Base-by-base conservation (phyloP, 2,797 vertebrate species). In the Florisuga fusca region DNA sequence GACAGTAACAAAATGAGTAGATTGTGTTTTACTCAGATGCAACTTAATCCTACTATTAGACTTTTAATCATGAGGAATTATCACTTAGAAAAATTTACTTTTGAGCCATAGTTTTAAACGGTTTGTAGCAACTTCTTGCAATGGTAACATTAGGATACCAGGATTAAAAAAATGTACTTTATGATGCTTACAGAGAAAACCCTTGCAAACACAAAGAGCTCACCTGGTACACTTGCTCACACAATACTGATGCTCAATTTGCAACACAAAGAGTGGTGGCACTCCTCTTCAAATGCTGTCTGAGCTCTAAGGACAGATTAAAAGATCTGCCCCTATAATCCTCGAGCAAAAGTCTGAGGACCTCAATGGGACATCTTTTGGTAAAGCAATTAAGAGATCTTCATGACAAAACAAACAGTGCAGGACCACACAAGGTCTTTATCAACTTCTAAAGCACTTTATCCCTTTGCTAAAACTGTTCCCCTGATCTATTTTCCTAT, bases 31-130 rank as follows among this genome's bases (percentile, higher is more conserved):
- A 69, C 38, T 81, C 46, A 64, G n/a, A 88, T 21, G 17, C 46
- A 85, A 84, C 21, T 41, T 75, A 89, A 84, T 91, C 91, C 68
- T 68, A 63, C 45, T 34, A 43, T 41, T 50, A 87, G 25, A 64
- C 15, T 75, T 89, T 22, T 54, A 91, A 85, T 72, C 1, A 4
- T 7, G 14, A 72, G 13, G 26, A 91, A 86, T 81, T 78, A 89
- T 20, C 18, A 31, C 5, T 8, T 8, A 69, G 2, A 71, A 80
- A 31, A 6, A 68, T 10, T 51, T 61, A 17, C 9, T 7, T 7
- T 7, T 27, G 19, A 64, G 46, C 10, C 3, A 1, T 2, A 57
- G 20, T 21, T 84, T 57, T 53, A 51, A 4, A 23, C 0, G 5
- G 27, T 78, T 78, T 48, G 19, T 12, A 77, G 13, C 6, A 3